phyloP scores from a whole-genome alignment of 2,797 vertebrate species.

The Babyrousa celebensis region DNA sequence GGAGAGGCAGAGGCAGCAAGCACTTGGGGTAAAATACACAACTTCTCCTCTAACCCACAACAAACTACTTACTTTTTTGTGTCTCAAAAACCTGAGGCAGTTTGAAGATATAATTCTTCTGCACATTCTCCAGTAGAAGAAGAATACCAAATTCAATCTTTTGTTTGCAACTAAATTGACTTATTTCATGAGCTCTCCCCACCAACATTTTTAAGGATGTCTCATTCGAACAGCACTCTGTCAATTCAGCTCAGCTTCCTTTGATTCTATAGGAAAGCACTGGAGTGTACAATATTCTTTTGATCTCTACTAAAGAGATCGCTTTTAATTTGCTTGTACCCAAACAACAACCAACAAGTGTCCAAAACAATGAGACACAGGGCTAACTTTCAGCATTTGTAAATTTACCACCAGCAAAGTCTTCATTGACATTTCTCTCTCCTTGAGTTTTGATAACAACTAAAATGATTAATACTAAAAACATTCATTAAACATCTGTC shows the following conservation, averaged over 20 bases:
- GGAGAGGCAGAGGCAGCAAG: neutral
- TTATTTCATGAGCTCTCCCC: slow-evolving; percentile 88
- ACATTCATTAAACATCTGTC: slow-evolving; percentile 54
- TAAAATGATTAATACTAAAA: slow-evolving; percentile 87
- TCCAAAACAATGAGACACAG: slow-evolving; percentile 84
- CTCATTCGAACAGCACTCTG: slow-evolving; percentile 86
- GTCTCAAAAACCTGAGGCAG: neutral
- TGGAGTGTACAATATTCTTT: slow-evolving; percentile 86
- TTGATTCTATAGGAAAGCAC: slow-evolving; percentile 88
- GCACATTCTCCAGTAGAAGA: slow-evolving; percentile 74
- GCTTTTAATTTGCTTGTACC: slow-evolving; percentile 87
- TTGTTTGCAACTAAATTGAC: slow-evolving; percentile 87
- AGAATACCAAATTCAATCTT: slow-evolving; percentile 82
- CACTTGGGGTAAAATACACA: slow-evolving; percentile 25
- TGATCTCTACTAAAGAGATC: slow-evolving; percentile 80
- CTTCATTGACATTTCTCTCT: slow-evolving; percentile 71
- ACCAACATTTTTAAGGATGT: slow-evolving; percentile 87
- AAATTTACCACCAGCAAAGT: slow-evolving; percentile 77
- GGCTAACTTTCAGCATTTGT: slow-evolving; percentile 79
- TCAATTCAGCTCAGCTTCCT: slow-evolving; percentile 85
- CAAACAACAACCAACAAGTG: slow-evolving; percentile 78
- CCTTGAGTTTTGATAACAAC: slow-evolving; percentile 64
- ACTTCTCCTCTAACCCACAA: slow-evolving; percentile 20
- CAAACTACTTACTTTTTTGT: slow-evolving; percentile 52
- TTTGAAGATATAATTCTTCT: slow-evolving; percentile 70